These are phyloP conservation scores for Telmatherina bonti DNA, from an alignment of 2,797 vertebrate genomes.

Conservation along the genomic window DNA sequence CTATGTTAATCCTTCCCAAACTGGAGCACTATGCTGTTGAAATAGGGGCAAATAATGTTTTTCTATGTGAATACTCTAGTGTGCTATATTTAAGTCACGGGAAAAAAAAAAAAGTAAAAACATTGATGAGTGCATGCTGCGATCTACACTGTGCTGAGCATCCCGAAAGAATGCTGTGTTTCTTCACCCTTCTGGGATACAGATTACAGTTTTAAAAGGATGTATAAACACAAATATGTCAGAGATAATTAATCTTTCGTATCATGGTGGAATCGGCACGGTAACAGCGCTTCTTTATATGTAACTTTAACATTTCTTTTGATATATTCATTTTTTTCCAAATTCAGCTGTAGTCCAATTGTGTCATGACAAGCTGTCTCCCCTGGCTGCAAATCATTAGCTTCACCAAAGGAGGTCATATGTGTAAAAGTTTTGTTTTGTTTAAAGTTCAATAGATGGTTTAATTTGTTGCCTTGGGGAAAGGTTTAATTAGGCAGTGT, in stretches of 20 bases:
- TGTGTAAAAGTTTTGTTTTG: constrained; percentile 24
- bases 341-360: constrained; percentile 50
- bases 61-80: constrained; percentile 21
- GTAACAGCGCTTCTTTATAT: constrained; percentile 28
- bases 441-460: constrained; percentile 48
- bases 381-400: constrained; percentile 50
- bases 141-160: constrained; percentile 10
- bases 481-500: constrained; percentile 55
- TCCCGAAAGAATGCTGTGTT: constrained; percentile 6
- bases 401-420: constrained; percentile 44
- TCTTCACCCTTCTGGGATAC: constrained; percentile 32
- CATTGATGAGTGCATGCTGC: constrained; percentile 24
- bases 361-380: constrained; percentile 41
- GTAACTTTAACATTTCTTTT: constrained; percentile 41
- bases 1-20: constrained; percentile 40
- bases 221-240: constrained; percentile 38
- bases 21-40: constrained; percentile 52
- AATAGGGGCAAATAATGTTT: constrained; percentile 41
- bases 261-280: constrained; percentile 26
- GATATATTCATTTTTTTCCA: constrained; percentile 35
- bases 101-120: constrained; percentile 20
- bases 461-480: constrained; percentile 52
- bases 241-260: constrained; percentile 46
- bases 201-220: constrained; percentile 37
- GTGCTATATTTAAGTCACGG: constrained; percentile 5